These are phyloP conservation scores for Apogon talboti DNA, from an alignment of 2,797 vertebrate genomes.

Conservation along the genomic window DNA sequence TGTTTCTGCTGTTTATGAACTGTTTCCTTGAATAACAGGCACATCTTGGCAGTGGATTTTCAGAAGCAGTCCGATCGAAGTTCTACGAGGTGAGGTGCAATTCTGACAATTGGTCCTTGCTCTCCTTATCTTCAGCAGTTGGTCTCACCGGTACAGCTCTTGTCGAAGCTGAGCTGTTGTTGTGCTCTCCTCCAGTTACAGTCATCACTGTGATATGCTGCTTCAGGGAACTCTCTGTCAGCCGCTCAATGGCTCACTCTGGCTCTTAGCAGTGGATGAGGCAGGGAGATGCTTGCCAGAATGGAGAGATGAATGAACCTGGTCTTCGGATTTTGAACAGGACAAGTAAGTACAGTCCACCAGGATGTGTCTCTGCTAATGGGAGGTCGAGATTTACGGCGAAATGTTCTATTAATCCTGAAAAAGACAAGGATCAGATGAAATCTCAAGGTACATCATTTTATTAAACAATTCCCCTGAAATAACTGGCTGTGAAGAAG, in stretches of 20 bases:
- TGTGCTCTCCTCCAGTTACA: constrained; percentile 79
- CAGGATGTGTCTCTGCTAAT: constrained; percentile 38
- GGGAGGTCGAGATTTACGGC: constrained; percentile 44
- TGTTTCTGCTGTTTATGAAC: constrained; percentile 13
- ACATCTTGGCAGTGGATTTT: constrained; percentile 34
- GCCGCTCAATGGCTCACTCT: constrained; percentile 76
- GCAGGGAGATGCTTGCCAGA: constrained; percentile 48
- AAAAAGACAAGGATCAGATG: constrained; percentile 19
- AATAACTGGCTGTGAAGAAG: constrained; percentile 20
- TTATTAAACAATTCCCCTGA: constrained; percentile 8
- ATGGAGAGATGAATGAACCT: constrained; percentile 67
- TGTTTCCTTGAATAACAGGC: constrained; percentile 44
- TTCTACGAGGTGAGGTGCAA: constrained; percentile 51
- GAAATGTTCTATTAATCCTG: constrained; percentile 11
- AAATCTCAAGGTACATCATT: constrained; percentile 29
- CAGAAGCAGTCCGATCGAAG: constrained; percentile 37
- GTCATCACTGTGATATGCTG: constrained; percentile 80
- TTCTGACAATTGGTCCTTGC: constrained; percentile 40
- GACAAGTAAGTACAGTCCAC: constrained; percentile 36
- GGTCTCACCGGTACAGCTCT: constrained; percentile 41
- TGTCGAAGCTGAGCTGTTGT: constrained; percentile 63
- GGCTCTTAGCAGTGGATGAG: constrained; percentile 71
- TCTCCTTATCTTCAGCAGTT: constrained; percentile 53
- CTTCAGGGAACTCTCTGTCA: constrained; percentile 70
- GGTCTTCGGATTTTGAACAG: constrained; percentile 46